Evolutionary conservation across 1,140 invertebrate genomes (phyloP).

Genomic region (Delia radicum): DNA sequence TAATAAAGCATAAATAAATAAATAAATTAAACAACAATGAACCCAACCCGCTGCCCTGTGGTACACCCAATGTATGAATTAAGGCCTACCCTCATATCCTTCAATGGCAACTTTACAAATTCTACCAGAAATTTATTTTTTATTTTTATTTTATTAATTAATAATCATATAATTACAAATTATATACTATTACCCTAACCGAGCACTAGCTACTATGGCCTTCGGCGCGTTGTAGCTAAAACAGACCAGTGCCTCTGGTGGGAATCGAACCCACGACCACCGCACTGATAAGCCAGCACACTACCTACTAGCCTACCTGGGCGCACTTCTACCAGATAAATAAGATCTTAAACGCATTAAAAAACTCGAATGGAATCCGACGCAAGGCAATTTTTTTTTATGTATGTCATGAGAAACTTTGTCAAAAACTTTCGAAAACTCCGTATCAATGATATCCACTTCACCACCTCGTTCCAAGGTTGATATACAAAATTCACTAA

Average conservation of each 20-base stretch:
- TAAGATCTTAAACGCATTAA: not conserved
- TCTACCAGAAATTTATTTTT: too few relatives aligned
- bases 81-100: not conserved
- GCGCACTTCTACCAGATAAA: not conserved
- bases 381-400: not conserved
- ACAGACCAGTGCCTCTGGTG: too few relatives aligned
- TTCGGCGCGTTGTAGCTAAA: too few relatives aligned
- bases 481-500: not conserved
- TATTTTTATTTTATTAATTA: too few relatives aligned
- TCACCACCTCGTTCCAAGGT: not conserved
- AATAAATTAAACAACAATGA: too few relatives aligned
- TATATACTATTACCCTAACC: too few relatives aligned
- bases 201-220: too few relatives aligned
- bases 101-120: not conserved
- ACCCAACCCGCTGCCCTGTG: not conserved
- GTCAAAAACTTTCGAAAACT: not conserved
- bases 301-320: too few relatives aligned
- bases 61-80: not conserved
- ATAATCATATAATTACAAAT: too few relatives aligned
- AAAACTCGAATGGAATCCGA: not conserved
- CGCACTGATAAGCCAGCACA: too few relatives aligned
- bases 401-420: not conserved
- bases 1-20: too few relatives aligned
- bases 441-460: not conserved
- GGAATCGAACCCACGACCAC: too few relatives aligned